phyloP scores from a whole-genome alignment of 2,888 invertebrate species.

The Autographa gamma region DNA sequence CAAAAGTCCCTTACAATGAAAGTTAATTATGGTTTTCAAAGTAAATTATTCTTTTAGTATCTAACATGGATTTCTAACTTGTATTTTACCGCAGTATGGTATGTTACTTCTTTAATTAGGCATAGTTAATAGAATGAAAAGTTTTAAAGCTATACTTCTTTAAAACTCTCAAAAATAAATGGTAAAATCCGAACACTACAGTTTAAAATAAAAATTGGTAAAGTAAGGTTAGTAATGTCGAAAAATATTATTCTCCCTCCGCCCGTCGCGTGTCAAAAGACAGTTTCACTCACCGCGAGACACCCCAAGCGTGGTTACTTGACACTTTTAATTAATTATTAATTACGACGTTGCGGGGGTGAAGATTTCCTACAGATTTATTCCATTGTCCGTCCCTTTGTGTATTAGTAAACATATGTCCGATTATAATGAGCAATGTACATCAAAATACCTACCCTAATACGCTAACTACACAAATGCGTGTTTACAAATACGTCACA shows the following conservation, averaged over 20 bases:
- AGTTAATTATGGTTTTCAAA: background rate
- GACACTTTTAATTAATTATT: constrained; percentile 54
- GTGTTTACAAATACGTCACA: constrained; percentile 72
- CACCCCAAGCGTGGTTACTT: constrained; percentile 42
- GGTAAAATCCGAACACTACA: background rate
- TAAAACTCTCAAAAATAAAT: too few relatives aligned
- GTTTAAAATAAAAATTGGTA: background rate
- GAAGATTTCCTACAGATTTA: constrained; percentile 33
- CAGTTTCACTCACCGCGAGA: constrained; percentile 37
- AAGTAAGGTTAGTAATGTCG: constrained; percentile 2
- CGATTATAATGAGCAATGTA: constrained; percentile 19
- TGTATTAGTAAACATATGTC: constrained; percentile 17
- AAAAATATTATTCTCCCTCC: constrained; percentile 18
- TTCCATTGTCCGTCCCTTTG: constrained; percentile 31
- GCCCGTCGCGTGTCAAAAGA: constrained; percentile 44
- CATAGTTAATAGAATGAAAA: too few relatives aligned
- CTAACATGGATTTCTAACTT: background rate
- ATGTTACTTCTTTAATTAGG: too few relatives aligned
- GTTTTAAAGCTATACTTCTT: too few relatives aligned
- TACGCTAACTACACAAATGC: constrained; percentile 14
- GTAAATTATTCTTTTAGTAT: background rate
- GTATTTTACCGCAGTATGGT: too few relatives aligned
- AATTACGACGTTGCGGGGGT: constrained; percentile 42
- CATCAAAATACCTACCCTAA: constrained; percentile 30
- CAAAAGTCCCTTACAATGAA: background rate